Evolutionary conservation across 2,888 invertebrate genomes (phyloP).

Genomic region (Eilema griseolum): DNA sequence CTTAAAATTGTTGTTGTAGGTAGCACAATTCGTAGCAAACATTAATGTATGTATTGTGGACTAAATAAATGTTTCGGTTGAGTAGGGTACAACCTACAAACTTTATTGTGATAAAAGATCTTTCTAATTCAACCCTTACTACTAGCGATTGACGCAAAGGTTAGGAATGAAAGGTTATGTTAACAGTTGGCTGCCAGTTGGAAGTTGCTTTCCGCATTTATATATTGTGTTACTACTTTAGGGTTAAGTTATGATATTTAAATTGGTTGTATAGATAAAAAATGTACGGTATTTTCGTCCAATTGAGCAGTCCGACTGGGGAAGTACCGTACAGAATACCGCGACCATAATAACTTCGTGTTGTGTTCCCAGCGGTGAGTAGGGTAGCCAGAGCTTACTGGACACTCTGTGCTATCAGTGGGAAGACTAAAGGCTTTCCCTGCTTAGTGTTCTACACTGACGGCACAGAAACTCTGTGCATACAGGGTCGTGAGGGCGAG

Average conservation of each 20-base stretch:
- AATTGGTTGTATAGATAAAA: background rate
- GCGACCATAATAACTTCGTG: too few relatives aligned
- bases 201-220: background rate
- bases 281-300: too few relatives aligned
- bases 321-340: too few relatives aligned
- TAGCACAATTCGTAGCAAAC: background rate
- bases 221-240: background rate
- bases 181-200: background rate
- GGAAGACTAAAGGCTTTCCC: too few relatives aligned
- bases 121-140: slow-evolving; percentile 18
- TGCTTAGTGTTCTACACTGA: too few relatives aligned
- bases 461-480: too few relatives aligned
- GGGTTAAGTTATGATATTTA: background rate
- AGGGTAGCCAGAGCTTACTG: too few relatives aligned
- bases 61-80: slow-evolving; percentile 26
- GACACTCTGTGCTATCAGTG: too few relatives aligned
- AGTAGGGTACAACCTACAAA: slow-evolving; percentile 25
- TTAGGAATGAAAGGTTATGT: slow-evolving; percentile 14
- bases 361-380: too few relatives aligned
- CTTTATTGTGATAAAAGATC: slow-evolving; percentile 15
- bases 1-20: background rate
- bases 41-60: slow-evolving; percentile 28
- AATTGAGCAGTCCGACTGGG: too few relatives aligned
- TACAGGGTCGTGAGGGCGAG: too few relatives aligned
- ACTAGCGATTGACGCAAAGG: slow-evolving; percentile 17